Percentiles rank a stretch among this genome's conserved stretches.
These are phyloP conservation scores for Tychaedon coryphoeus DNA, from an alignment of 2,113 vertebrate species.

Conservation along the genomic window DNA sequence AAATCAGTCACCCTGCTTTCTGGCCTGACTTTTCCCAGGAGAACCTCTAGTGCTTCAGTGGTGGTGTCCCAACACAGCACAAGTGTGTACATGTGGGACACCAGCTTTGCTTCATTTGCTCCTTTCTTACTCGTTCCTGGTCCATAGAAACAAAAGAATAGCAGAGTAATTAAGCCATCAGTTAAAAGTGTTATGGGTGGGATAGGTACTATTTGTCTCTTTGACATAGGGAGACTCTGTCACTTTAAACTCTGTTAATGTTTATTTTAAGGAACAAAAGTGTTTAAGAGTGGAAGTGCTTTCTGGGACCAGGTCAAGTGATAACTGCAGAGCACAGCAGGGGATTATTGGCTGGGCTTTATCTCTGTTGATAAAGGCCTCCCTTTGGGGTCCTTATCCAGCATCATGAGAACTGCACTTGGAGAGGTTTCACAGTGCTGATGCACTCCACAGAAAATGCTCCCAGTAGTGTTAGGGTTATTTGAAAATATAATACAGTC, in stretches of 20 bases:
- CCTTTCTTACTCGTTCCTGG: background rate
- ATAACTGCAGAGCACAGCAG: conserved; percentile 41
- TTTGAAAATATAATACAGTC: background rate
- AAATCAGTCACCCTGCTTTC: background rate
- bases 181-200: background rate
- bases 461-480: background rate
- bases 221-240: background rate
- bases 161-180: background rate
- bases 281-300: conserved; percentile 48
- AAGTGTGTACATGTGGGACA: fast-evolving
- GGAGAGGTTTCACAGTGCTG: conserved; percentile 26
- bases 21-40: background rate
- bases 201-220: background rate
- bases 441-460: background rate
- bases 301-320: conserved; percentile 38
- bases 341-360: conserved; percentile 45
- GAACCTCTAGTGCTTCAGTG: background rate
- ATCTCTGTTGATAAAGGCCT: conserved; percentile 53
- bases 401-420: conserved; percentile 22
- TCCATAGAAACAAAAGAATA: background rate
- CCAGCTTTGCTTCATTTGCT: background rate
- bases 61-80: background rate
- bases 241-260: conserved; percentile 55
- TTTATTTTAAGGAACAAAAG: conserved; percentile 67
- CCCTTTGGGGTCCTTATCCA: conserved; percentile 28